phyloP scores from a whole-genome alignment of 2,888 invertebrate genomes.

The Myopa tessellatipennis region DNA sequence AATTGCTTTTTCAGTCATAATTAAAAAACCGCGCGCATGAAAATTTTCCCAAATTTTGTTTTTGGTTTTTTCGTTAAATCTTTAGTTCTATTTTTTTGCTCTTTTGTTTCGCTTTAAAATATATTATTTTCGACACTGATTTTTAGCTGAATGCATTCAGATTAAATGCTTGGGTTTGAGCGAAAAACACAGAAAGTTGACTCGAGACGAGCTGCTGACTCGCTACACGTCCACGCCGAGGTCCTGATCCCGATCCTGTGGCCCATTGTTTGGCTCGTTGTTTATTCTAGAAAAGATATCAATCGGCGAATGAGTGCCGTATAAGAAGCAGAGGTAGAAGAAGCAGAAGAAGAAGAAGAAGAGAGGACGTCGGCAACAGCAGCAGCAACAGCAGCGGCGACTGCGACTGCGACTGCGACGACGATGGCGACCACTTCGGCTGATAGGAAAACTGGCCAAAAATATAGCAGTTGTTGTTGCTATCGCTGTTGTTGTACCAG shows the following conservation, averaged over 20 bases:
- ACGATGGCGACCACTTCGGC: slow-evolving; percentile 6
- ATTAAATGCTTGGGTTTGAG: neutral
- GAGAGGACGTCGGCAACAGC: slow-evolving; percentile 28
- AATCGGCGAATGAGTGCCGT: slow-evolving; percentile 58
- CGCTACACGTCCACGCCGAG: slow-evolving; percentile 33
- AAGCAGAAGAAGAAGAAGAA: slow-evolving; percentile 11
- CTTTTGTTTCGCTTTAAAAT: neutral
- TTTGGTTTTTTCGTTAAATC: neutral
- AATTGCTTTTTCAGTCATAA: neutral
- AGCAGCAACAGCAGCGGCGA: slow-evolving; percentile 17
- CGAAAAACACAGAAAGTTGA: neutral
- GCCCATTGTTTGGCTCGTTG: slow-evolving; percentile 51
- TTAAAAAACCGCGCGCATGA: neutral
- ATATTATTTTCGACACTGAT: neutral
- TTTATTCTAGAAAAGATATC: slow-evolving; percentile 59
- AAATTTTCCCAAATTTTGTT: neutral
- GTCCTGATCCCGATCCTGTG: slow-evolving; percentile 42
- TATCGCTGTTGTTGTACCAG: neutral
- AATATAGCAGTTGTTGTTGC: slow-evolving; percentile 11
- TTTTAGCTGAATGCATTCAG: neutral
- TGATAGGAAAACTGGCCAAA: slow-evolving; percentile 22
- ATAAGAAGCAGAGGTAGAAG: slow-evolving; percentile 22
- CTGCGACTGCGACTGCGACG: slow-evolving; percentile 22
- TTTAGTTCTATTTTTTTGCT: no score
- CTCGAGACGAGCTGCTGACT: slow-evolving; percentile 24